Evolutionary conservation across 2,113 vertebrate genomes (phyloP).

Genomic region (Podiceps cristatus): DNA sequence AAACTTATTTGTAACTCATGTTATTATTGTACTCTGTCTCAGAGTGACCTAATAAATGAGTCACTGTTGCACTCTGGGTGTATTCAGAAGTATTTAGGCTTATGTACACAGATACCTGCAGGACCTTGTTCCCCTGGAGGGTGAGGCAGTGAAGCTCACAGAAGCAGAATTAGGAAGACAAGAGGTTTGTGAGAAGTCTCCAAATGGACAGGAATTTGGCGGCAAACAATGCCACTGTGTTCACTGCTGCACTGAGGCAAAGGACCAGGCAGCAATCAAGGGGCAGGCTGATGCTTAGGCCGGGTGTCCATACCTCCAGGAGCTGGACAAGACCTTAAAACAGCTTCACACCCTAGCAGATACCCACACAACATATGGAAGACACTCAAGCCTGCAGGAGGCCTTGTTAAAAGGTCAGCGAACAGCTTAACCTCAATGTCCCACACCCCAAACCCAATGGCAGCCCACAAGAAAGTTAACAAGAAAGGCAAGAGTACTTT

Average conservation of each 20-base stretch:
- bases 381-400: background rate
- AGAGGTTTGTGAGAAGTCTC: background rate
- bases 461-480: background rate
- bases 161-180: background rate
- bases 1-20: background rate
- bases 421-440: background rate
- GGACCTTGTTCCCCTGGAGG: background rate
- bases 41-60: background rate
- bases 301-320: background rate
- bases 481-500: background rate
- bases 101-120: background rate
- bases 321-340: background rate
- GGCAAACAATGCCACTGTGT: background rate
- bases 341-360: background rate
- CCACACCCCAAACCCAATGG: background rate
- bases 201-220: background rate
- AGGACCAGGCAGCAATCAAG: background rate
- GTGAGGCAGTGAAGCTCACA: background rate
- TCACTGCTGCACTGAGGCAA: background rate
- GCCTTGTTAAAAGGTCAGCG: background rate
- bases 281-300: background rate
- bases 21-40: background rate
- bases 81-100: background rate
- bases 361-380: background rate
- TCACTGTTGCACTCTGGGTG: background rate